phyloP scores from a whole-genome alignment of 2,888 invertebrate species.

The Eumacrocentrus americanus region DNA sequence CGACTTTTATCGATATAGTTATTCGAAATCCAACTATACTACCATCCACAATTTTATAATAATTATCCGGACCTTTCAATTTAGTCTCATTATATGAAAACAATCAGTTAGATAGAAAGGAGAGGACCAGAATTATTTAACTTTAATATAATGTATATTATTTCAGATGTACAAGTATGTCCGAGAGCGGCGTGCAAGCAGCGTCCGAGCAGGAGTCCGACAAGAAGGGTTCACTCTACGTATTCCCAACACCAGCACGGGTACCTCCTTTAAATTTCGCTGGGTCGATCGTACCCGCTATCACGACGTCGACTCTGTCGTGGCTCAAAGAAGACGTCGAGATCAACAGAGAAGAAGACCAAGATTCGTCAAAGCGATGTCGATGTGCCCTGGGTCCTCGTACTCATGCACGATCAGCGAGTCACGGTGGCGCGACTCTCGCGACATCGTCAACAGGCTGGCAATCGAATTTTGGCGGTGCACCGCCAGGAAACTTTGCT shows the following conservation, averaged over 20 bases:
- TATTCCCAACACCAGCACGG: conserved; percentile 49
- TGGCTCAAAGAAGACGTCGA: conserved; percentile 35
- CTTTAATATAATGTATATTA: conserved; percentile 5
- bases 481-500: conserved; percentile 20
- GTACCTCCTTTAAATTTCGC: conserved; percentile 31
- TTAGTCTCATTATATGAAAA: no score
- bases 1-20: no score
- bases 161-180: conserved; percentile 73
- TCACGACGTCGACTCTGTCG: conserved; percentile 11
- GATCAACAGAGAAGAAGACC: conserved; percentile 32
- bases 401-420: conserved; percentile 79
- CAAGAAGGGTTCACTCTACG: conserved; percentile 53
- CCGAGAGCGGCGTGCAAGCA: conserved; percentile 70
- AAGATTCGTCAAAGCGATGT: conserved; percentile 33
- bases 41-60: no score
- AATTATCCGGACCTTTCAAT: no score
- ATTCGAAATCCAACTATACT: no score
- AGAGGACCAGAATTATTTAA: no score
- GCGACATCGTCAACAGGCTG: conserved; percentile 59
- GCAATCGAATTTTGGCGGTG: conserved; percentile 35
- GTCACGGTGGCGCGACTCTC: conserved; percentile 76
- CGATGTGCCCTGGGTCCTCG: conserved; percentile 53
- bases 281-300: conserved; percentile 31
- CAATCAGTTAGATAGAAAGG: no score
- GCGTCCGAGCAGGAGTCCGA: conserved; percentile 52